Conservation (phyloP, 2,888 invertebrate species). For the Callyntrura sp. region DNA sequence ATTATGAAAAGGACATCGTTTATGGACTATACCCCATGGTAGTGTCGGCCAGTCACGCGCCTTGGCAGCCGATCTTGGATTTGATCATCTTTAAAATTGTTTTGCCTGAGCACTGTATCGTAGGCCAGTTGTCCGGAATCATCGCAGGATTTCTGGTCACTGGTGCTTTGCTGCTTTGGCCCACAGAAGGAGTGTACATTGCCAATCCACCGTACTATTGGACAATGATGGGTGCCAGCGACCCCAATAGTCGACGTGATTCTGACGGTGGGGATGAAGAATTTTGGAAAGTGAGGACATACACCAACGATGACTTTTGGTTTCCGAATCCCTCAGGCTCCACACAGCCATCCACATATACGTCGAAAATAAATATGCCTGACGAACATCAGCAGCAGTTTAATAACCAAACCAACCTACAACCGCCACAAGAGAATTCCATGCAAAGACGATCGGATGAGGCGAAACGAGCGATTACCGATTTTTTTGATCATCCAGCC, state of each 20-base stretch:
- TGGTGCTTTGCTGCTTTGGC: constrained; percentile 54
- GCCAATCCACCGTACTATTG: constrained; percentile 65
- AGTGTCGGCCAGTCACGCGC: constrained; percentile 66
- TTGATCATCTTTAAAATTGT: constrained; percentile 67
- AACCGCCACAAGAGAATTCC: background rate
- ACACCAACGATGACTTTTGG: constrained; percentile 43
- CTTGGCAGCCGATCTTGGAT: constrained; percentile 79
- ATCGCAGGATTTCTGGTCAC: constrained; percentile 65
- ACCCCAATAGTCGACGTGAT: background rate
- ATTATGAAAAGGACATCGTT: constrained; percentile 68
- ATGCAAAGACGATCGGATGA: constrained; percentile 16
- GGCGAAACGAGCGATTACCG: background rate
- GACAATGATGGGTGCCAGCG: constrained; percentile 1
- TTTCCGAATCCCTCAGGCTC: background rate
- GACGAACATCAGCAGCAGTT: too few relatives aligned
- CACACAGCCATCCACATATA: background rate
- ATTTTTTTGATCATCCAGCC: background rate
- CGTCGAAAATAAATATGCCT: too few relatives aligned
- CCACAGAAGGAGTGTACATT: constrained; percentile 58
- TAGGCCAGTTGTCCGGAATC: constrained; percentile 60
- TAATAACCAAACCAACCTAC: too few relatives aligned
- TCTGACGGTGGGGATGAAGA: background rate
- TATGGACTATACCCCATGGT: constrained; percentile 75
- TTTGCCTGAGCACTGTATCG: constrained; percentile 65
- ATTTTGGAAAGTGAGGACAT: constrained; percentile 45